Conservation (phyloP, 2,113 vertebrate species). For the Aplodontia rufa region DNA sequence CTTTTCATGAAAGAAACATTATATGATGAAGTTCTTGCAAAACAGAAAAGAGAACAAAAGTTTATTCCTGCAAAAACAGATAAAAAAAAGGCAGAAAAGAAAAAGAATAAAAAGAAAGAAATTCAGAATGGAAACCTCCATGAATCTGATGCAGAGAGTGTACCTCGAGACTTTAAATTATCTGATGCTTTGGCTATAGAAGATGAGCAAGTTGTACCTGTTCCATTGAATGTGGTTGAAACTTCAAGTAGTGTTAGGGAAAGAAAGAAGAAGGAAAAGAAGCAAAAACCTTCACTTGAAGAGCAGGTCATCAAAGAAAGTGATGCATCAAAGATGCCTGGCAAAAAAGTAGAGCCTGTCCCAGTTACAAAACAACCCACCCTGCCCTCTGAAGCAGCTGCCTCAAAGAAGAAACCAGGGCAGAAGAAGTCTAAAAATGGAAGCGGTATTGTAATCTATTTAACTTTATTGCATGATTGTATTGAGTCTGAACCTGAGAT, state of each 20-base stretch:
- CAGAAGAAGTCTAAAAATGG: conserved; percentile 95
- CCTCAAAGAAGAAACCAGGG: conserved; percentile 90
- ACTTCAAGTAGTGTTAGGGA: conserved; percentile 86
- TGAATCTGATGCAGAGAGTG: conserved; percentile 93
- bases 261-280: conserved; percentile 96
- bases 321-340: conserved; percentile 89
- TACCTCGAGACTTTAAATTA: conserved; percentile 89
- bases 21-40: conserved; percentile 96
- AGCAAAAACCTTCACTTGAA: conserved; percentile 82
- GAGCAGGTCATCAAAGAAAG: conserved; percentile 85
- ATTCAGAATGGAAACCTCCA: conserved; percentile 87
- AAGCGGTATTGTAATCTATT: conserved; percentile 85
- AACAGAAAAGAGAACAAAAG: conserved; percentile 95
- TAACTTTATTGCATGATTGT: conserved; percentile 56
- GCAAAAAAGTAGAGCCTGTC: conserved; percentile 87
- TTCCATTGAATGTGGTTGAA: conserved; percentile 81
- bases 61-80: conserved; percentile 90
- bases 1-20: conserved; percentile 99
- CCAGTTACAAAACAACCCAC: conserved; percentile 91
- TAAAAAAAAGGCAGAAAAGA: conserved; percentile 96
- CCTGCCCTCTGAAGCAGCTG: conserved; percentile 85
- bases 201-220: conserved; percentile 84
- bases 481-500: conserved; percentile 10
- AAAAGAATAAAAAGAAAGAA: conserved; percentile 98
- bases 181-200: conserved; percentile 86